Percentiles rank a stretch among this genome's conserved stretches.
phyloP scores from a whole-genome alignment of 2,113 vertebrate species.

The Symphodus melops region DNA sequence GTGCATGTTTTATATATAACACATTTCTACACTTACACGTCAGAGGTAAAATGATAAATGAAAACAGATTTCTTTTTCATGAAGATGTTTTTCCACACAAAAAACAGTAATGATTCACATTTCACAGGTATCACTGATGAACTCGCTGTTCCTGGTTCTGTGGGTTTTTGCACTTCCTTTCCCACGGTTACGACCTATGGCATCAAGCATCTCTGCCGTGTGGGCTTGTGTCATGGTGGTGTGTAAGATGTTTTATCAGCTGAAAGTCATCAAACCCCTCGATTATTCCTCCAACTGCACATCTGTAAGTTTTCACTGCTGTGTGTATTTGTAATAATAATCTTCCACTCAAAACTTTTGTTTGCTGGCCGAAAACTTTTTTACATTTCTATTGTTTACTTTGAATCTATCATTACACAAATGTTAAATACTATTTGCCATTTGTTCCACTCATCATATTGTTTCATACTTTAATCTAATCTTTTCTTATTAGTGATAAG shows the following conservation, averaged over 20 bases:
- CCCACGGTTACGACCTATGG: constrained; percentile 70
- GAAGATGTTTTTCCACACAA: no score
- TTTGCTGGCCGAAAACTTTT: neutral
- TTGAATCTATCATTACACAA: no score
- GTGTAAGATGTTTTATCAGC: constrained; percentile 87
- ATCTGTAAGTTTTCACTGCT: constrained; percentile 69
- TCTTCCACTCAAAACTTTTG: neutral
- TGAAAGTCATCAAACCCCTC: constrained; percentile 82
- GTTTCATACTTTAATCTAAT: neutral
- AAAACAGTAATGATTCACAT: neutral
- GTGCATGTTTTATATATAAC: no score
- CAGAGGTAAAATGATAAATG: no score
- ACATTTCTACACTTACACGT: no score
- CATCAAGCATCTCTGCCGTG: constrained; percentile 79
- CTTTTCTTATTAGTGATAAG: neutral
- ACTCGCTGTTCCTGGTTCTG: constrained; percentile 79
- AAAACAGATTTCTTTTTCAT: no score
- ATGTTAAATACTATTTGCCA: neutral
- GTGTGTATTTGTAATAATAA: neutral
- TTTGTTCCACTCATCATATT: neutral
- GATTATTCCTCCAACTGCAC: constrained; percentile 85
- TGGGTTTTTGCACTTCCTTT: constrained; percentile 84
- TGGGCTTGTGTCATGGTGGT: constrained; percentile 85
- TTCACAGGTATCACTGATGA: constrained; percentile 84
- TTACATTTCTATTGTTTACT: neutral